Evolutionary conservation across 2,797 vertebrate genomes (phyloP).

Genomic region (Oreortyx pictus): DNA sequence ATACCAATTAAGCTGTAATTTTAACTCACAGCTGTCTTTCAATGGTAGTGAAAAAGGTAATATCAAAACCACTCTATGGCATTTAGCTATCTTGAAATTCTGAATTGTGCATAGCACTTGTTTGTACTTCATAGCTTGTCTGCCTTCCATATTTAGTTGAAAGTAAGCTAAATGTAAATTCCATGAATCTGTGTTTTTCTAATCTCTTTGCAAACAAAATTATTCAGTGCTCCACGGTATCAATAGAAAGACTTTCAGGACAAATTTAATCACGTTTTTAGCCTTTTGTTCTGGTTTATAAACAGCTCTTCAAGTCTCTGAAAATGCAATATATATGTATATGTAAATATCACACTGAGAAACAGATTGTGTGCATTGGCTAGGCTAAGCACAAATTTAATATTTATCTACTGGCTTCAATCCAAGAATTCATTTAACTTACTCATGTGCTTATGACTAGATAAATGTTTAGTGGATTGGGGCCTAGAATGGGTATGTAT

Average conservation of each 20-base stretch:
- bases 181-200: background rate
- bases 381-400: constrained; percentile 27
- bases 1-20: constrained; percentile 37
- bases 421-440: constrained; percentile 41
- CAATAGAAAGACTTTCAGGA: background rate
- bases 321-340: background rate
- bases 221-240: background rate
- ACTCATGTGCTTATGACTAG: constrained; percentile 48
- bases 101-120: background rate
- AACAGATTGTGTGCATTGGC: constrained; percentile 39
- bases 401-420: constrained; percentile 41
- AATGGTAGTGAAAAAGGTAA: background rate
- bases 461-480: constrained; percentile 34
- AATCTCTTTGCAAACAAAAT: constrained; percentile 1
- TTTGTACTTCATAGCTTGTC: background rate
- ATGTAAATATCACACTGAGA: constrained; percentile 63
- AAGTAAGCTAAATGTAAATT: background rate
- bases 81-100: background rate
- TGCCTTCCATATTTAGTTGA: background rate
- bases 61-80: background rate
- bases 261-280: background rate
- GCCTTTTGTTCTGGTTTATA: constrained; percentile 35
- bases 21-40: constrained; percentile 40
- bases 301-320: constrained; percentile 12
- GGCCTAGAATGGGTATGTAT: background rate